phyloP scores from a whole-genome alignment of 2,113 vertebrate species.

The Piaya cayana region DNA sequence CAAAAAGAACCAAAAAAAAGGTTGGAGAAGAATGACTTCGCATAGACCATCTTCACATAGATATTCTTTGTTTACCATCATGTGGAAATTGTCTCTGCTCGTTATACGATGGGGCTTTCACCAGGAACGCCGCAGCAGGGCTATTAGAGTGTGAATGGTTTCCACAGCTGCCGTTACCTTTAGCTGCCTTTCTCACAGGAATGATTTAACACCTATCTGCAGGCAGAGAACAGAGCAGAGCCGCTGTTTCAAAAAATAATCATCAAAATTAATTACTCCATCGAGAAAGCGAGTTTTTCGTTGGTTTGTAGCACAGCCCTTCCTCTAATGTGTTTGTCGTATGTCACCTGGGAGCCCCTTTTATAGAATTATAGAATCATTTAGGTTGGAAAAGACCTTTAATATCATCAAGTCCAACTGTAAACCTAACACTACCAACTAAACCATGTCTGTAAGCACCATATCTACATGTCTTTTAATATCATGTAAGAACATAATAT shows the following conservation, averaged over 20 bases:
- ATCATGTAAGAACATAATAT: too few relatives aligned
- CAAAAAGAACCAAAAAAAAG: neutral
- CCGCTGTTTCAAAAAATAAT: neutral
- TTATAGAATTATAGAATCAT: too few relatives aligned
- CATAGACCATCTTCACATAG: neutral
- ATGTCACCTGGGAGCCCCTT: neutral
- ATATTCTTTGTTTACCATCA: constrained; percentile 30
- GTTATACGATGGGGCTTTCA: neutral
- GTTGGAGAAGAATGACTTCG: neutral
- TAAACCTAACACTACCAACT: too few relatives aligned
- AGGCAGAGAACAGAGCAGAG: neutral
- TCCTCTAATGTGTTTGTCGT: neutral
- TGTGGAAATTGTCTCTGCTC: constrained; percentile 27
- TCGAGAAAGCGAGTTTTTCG: neutral
- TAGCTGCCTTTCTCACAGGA: constrained; percentile 50
- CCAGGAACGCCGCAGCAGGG: neutral
- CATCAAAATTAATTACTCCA: neutral
- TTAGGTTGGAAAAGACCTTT: too few relatives aligned
- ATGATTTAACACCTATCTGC: constrained; percentile 12
- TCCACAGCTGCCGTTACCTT: constrained; percentile 70
- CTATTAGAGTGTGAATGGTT: constrained; percentile 44
- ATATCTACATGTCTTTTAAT: too few relatives aligned
- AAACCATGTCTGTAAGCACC: too few relatives aligned
- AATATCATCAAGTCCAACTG: too few relatives aligned
- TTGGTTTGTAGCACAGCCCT: neutral